Percentiles rank a stretch among this genome's conserved stretches.
phyloP scores from a whole-genome alignment of 2,888 invertebrate genomes.

The Latrodectus elegans region DNA sequence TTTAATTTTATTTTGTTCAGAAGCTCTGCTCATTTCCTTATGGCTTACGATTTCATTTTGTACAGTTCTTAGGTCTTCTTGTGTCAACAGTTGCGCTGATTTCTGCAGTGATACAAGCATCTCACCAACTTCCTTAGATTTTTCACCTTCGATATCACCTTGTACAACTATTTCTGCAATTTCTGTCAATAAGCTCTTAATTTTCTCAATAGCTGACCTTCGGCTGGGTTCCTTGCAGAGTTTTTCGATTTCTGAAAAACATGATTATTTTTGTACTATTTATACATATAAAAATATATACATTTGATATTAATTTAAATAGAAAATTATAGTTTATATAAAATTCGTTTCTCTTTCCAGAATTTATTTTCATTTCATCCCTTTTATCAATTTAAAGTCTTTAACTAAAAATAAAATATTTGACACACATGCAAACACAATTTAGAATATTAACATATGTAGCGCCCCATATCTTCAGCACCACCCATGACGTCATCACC shows the following conservation, averaged over 20 bases:
- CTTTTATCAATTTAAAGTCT: too few relatives aligned
- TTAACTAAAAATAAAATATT: too few relatives aligned
- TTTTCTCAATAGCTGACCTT: not conserved
- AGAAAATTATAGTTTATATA: too few relatives aligned
- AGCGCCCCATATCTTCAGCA: too few relatives aligned
- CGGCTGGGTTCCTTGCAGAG: not conserved
- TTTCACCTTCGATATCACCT: not conserved
- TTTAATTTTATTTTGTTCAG: slow-evolving; percentile 35
- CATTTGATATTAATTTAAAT: too few relatives aligned
- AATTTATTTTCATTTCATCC: too few relatives aligned
- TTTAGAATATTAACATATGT: too few relatives aligned
- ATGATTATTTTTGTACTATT: too few relatives aligned
- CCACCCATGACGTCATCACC: too few relatives aligned
- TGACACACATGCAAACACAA: too few relatives aligned
- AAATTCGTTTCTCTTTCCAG: too few relatives aligned
- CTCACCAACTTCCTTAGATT: slow-evolving; percentile 15
- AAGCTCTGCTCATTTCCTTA: not conserved
- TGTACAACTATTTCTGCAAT: slow-evolving; percentile 13
- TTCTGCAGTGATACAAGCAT: slow-evolving; percentile 43
- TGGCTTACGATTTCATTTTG: slow-evolving; percentile 66
- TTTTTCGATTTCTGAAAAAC: not conserved
- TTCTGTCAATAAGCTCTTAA: slow-evolving; percentile 10
- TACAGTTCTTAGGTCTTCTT: slow-evolving; percentile 34
- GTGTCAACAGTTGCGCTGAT: not conserved
- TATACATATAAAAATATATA: too few relatives aligned